Evolutionary conservation across 1,140 invertebrate genomes (phyloP).

Genomic region (Semibalanus balanoides): DNA sequence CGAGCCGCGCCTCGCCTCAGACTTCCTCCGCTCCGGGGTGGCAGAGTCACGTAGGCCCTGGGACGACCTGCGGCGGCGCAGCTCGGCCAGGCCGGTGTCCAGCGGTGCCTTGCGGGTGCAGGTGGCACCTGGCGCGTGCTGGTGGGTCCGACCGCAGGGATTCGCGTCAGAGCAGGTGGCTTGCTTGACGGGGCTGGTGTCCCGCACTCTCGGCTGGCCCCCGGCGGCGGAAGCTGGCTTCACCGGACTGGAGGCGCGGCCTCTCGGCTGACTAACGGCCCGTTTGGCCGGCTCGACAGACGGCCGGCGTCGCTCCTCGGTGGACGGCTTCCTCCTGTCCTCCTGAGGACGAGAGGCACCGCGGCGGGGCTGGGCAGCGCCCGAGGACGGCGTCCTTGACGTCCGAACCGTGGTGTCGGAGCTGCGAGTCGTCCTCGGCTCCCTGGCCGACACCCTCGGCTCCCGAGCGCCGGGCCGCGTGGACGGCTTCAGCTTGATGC

Average conservation of each 20-base stretch:
- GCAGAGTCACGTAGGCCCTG: neutral
- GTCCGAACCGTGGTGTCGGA: neutral
- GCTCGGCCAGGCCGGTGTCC: neutral
- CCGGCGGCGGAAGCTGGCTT: too few species aligned
- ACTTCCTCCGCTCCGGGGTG: neutral
- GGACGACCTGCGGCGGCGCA: neutral
- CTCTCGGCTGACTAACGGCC: too few species aligned
- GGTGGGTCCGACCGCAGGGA: neutral
- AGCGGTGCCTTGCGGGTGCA: neutral
- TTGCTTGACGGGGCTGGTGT: neutral
- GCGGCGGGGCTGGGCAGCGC: neutral
- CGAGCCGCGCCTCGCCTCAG: neutral
- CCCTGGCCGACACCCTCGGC: neutral
- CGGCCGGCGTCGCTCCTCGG: neutral
- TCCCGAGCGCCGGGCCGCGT: too few species aligned
- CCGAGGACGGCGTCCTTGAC: neutral
- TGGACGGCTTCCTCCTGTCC: neutral
- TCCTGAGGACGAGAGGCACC: neutral
- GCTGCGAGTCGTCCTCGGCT: neutral
- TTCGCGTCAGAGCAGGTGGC: neutral
- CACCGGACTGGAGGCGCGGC: too few species aligned
- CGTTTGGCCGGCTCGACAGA: neutral
- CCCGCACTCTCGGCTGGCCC: too few species aligned
- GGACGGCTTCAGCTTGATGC: neutral
- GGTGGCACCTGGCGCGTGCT: neutral